Base-by-base conservation (phyloP, 2,888 invertebrate genomes). In the Eugnorisma glareosa region DNA sequence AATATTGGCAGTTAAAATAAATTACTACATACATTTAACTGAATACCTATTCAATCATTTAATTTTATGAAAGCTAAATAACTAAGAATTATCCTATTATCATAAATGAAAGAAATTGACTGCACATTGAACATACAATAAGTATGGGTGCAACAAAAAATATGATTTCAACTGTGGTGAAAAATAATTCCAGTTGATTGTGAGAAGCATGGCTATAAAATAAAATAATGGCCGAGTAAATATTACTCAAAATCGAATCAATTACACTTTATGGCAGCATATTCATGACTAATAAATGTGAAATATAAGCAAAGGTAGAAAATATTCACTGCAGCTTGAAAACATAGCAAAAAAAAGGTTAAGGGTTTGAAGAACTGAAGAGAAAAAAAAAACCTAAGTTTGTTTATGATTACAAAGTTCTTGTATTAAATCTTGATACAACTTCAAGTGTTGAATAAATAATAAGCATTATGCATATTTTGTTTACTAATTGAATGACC, bases 321-420 rank as follows among this genome's bases (percentile, higher is more conserved):
- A 69, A 67, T 59, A 51, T 24, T 57, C 35, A 71, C 31, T 21
- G 57, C 24, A 51, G 54, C 35, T 68, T 35, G 28, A 13, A 21
- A 15, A 51, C n/a, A 28, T 37, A 48, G 59, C 24, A 75, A 59
- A 83, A 83, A 82, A 83, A 83, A 69, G 35, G 70, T 67, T 35
- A 37, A 31, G 18, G n/a, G 31, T 28, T 35, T 37, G 57, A 24
- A 73, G 21, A 67, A 54, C 51, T 61, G 31, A 51, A 61, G 8
- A 24, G 11, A 11, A 71, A 71, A 43, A 75, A 59, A 75, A 81
- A 76, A 6, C 24, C 57, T 13, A 21, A 5, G 59, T 37, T 79
- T 61, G 54, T 78, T 78, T 67, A 74, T 69, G 73, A 68, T 43
- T 66, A 63, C 10, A 1, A 40, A 35, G 18, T 61, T 28, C 21